Evolutionary conservation across 2,113 vertebrate genomes (phyloP), one percentile per base, ranked within the genome.

Genomic region (Chaenogobius annularis): DNA sequence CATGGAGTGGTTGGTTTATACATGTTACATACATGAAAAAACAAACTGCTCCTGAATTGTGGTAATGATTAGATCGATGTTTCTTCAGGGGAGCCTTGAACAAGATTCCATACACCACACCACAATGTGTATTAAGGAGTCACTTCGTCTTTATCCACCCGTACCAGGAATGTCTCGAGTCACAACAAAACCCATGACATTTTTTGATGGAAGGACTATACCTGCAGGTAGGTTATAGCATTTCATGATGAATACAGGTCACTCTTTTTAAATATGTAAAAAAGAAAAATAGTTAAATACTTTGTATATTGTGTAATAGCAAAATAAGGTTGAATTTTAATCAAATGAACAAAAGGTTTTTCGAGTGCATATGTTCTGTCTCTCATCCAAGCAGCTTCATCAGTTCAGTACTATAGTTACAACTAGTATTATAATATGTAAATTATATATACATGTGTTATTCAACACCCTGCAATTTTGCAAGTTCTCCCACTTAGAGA

Each of bases 91-190:
- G 96, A 67, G 93, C 96, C 74, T 93, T 98, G 19, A 84, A 65
- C 74, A 93, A 93, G 92, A 94, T 98, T 85, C 83, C 95, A 0
- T 98, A 97, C 79, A 96, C 94, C 56, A 97, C 79, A 96, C 94
- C 56, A 95, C 94, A 47, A 95, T 97, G 96, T 98, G 96, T 83
- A 96, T 98, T 77, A 97, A 92, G 85, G 96, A 98, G 86, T 94
- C 90, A 7, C 92, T 98, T 31, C 95, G 96, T 11, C 82, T 98
- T 19, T 93, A 92, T 70, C 95, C 96, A 0, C 94, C 96, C 0
- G 88, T 95, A 4, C 91, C 93, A 0, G 91, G 88, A 1, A 87
- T 95, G 1, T 77, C 93, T 74, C 92, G 96, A 74, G 85, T 88
- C 67, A 89, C 92, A 75, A 93, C 89, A 83, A 94, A 96, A 74